A percentile compares a stretch with the other conserved stretches of the same genome.
Evolutionary conservation across 1,140 invertebrate genomes (phyloP).

Genomic region (Chlorops oryzae): DNA sequence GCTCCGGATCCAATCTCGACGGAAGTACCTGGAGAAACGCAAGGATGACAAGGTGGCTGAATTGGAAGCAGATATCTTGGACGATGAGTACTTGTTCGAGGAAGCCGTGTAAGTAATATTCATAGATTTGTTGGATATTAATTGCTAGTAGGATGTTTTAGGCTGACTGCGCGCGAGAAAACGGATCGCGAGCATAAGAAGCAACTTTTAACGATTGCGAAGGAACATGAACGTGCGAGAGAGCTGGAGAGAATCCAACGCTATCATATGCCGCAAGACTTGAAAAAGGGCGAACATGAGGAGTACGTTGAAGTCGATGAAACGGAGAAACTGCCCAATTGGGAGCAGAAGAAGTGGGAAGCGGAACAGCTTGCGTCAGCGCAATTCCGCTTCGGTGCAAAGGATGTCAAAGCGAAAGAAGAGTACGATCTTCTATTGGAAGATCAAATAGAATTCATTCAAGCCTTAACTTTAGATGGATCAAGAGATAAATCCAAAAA

Average conservation of each 20-base stretch:
- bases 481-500: slow-evolving; percentile 57
- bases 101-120: slow-evolving; percentile 65
- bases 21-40: slow-evolving; percentile 91
- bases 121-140: neutral
- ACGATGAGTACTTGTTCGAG: slow-evolving; percentile 94
- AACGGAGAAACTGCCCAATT: slow-evolving; percentile 76
- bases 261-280: slow-evolving; percentile 87
- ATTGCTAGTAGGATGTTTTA: slow-evolving; percentile 46
- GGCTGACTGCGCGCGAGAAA: slow-evolving; percentile 80
- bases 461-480: slow-evolving; percentile 87
- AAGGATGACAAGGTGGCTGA: slow-evolving; percentile 96
- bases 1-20: slow-evolving; percentile 81
- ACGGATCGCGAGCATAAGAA: slow-evolving; percentile 85
- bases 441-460: slow-evolving; percentile 96
- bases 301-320: slow-evolving; percentile 87
- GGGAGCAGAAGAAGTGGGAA: slow-evolving; percentile 97
- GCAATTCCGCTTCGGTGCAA: slow-evolving; percentile 86
- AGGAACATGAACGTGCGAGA: slow-evolving; percentile 90
- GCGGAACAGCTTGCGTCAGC: slow-evolving; percentile 94
- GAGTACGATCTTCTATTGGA: slow-evolving; percentile 92
- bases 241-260: slow-evolving; percentile 87
- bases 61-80: slow-evolving; percentile 88
- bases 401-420: slow-evolving; percentile 60
- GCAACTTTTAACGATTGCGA: slow-evolving; percentile 81
- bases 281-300: slow-evolving; percentile 61